Conservation (phyloP, 2,113 vertebrate species). For the Pachyramphus minor region DNA sequence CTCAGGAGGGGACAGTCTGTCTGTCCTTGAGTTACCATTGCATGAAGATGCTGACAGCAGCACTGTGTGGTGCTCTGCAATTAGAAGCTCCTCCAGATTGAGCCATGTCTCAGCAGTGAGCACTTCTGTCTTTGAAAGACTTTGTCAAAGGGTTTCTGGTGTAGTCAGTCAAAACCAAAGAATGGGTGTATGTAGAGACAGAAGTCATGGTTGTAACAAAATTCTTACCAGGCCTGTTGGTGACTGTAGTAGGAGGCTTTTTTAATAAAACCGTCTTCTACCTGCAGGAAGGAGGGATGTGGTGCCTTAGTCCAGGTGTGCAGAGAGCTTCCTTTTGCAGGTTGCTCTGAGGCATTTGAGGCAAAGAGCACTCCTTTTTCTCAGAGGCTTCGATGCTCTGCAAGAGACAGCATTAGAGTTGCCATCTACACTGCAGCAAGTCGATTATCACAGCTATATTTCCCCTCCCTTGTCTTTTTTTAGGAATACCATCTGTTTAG, state of each 20-base stretch:
- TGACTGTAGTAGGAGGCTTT: background rate
- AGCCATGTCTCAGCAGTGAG: background rate
- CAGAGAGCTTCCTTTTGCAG: background rate
- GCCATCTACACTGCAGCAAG: constrained; percentile 22
- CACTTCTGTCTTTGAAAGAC: background rate
- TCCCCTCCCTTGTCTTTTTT: constrained; percentile 52
- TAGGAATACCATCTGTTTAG: constrained; percentile 71
- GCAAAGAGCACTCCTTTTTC: background rate
- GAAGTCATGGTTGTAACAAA: background rate
- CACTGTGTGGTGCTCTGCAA: background rate
- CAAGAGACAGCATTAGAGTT: background rate
- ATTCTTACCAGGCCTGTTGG: background rate
- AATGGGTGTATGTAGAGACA: background rate
- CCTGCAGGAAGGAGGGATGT: background rate
- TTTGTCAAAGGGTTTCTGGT: background rate
- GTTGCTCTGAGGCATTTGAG: background rate
- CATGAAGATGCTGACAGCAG: background rate
- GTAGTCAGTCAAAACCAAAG: background rate
- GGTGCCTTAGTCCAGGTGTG: background rate
- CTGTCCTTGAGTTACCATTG: background rate
- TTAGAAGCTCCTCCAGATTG: background rate
- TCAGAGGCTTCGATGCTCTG: background rate
- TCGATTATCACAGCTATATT: constrained; percentile 51
- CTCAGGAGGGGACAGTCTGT: background rate
- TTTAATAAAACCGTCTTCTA: background rate